phyloP scores from a whole-genome alignment of 2,888 invertebrate genomes.

The Hirudinaria manillensis region DNA sequence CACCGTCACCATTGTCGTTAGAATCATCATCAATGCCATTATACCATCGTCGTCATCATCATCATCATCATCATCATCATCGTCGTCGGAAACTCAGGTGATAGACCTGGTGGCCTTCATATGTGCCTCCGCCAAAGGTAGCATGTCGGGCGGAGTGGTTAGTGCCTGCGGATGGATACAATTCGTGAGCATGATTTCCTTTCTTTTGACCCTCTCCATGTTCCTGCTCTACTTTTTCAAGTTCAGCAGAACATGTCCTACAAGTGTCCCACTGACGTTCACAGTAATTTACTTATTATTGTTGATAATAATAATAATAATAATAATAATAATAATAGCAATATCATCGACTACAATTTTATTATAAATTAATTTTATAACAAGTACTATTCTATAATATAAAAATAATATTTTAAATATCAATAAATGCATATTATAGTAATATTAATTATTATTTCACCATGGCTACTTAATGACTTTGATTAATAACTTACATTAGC shows the following conservation, averaged over 20 bases:
- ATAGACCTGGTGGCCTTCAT: conserved; percentile 19
- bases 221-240: conserved; percentile 11
- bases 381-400: too few relatives aligned
- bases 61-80: background rate
- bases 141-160: background rate
- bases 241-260: background rate
- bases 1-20: background rate
- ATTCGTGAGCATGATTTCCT: conserved; percentile 23
- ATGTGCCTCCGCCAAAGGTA: conserved; percentile 5
- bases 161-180: conserved; percentile 21
- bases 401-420: too few relatives aligned
- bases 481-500: too few relatives aligned
- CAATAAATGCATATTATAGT: too few relatives aligned
- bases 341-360: too few relatives aligned
- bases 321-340: too few relatives aligned
- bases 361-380: too few relatives aligned
- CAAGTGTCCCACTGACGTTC: background rate
- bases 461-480: too few relatives aligned
- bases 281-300: background rate
- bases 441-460: too few relatives aligned
- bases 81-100: background rate
- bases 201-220: conserved; percentile 12
- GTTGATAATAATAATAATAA: too few relatives aligned
- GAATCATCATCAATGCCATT: background rate
- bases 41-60: background rate